Evolutionary conservation across 2,113 vertebrate genomes (phyloP).

Genomic region (Odobenus rosmarus): DNA sequence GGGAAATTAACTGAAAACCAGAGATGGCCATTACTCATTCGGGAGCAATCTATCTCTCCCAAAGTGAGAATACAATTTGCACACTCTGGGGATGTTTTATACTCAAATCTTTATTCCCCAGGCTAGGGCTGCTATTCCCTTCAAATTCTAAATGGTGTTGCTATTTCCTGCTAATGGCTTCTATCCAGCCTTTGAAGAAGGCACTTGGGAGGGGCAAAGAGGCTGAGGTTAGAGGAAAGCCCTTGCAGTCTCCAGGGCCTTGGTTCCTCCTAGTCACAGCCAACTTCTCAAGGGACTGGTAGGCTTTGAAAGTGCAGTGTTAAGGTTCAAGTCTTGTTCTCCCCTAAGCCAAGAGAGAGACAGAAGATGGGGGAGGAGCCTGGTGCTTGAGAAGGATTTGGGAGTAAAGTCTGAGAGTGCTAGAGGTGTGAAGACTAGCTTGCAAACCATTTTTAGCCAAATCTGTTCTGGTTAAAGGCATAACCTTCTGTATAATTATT

Average conservation of each 20-base stretch:
- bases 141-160: conserved; percentile 39
- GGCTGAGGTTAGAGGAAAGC: conserved; percentile 44
- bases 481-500: background rate
- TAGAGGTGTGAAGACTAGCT: background rate
- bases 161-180: conserved; percentile 63
- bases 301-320: background rate
- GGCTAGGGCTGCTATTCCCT: conserved; percentile 20
- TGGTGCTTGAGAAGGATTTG: background rate
- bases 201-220: conserved; percentile 35
- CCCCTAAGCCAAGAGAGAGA: background rate
- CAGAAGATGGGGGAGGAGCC: too few relatives aligned
- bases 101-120: conserved; percentile 65
- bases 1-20: conserved; percentile 77
- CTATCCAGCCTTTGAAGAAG: background rate
- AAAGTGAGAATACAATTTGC: conserved; percentile 60
- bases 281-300: background rate
- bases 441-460: background rate
- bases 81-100: conserved; percentile 70
- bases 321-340: background rate
- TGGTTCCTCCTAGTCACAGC: background rate
- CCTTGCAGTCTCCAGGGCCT: background rate
- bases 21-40: conserved; percentile 68
- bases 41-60: conserved; percentile 67
- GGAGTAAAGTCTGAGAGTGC: background rate
- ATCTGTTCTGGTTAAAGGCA: background rate